Conservation (phyloP, 2,888 invertebrate genomes). For the Lypha dubia region DNA sequence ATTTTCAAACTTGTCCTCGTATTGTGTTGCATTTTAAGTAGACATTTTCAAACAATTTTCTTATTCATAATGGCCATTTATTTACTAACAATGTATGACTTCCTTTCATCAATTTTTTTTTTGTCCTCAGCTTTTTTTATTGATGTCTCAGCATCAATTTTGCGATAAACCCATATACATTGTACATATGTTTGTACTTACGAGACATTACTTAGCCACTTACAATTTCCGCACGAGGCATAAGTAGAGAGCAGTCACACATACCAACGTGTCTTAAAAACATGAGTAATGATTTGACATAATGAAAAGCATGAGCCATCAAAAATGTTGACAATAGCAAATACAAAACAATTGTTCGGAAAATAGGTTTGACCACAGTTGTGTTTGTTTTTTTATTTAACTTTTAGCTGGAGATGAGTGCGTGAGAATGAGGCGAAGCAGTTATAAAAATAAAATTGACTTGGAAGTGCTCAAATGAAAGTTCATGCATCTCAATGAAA, state of each 20-base stretch:
- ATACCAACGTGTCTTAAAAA: conserved; percentile 2
- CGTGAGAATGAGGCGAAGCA: background rate
- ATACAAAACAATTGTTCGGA: conserved; percentile 56
- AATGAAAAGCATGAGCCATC: conserved; percentile 65
- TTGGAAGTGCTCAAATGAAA: too few species aligned
- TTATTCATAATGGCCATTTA: conserved; percentile 10
- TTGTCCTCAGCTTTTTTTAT: conserved; percentile 33
- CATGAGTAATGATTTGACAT: conserved; percentile 66
- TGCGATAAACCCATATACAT: conserved; percentile 21
- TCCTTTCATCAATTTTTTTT: background rate
- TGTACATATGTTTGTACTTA: conserved; percentile 25
- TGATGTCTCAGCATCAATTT: conserved; percentile 67
- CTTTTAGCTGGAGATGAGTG: background rate
- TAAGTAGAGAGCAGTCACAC: background rate
- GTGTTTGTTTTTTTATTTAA: conserved; percentile 23
- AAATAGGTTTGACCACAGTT: conserved; percentile 50
- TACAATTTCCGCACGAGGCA: conserved; percentile 48
- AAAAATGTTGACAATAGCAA: conserved; percentile 51
- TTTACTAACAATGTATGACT: background rate
- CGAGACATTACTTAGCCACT: conserved; percentile 49
- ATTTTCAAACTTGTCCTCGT: conserved; percentile 4
- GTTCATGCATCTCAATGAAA: too few species aligned
- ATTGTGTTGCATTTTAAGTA: conserved; percentile 59
- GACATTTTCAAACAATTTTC: conserved; percentile 32
- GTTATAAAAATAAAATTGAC: too few species aligned